Conservation (phyloP, 2,797 vertebrate species). For the Tenualosa ilisha region DNA sequence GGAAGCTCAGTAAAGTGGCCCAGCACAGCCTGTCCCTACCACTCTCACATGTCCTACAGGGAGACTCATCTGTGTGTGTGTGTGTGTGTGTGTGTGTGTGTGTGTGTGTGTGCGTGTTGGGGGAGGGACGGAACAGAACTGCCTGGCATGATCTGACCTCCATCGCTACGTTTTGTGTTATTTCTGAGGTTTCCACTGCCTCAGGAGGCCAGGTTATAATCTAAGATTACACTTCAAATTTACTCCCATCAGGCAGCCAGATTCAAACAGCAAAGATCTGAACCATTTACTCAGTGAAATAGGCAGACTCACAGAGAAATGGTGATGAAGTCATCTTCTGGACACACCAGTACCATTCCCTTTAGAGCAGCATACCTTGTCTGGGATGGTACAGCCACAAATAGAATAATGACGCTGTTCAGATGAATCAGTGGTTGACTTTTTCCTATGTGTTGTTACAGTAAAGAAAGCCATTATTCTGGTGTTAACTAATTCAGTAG, state of each 20-base stretch:
- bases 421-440: background rate
- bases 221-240: constrained; percentile 5
- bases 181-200: background rate
- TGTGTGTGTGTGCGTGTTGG: constrained; percentile 11
- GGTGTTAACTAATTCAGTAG: background rate
- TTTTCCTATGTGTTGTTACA: background rate
- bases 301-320: background rate
- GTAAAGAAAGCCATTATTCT: background rate
- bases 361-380: background rate
- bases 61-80: background rate
- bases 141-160: background rate
- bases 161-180: background rate
- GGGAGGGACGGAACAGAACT: no score
- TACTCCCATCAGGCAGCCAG: background rate
- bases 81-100: constrained; percentile 17
- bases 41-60: background rate
- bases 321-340: background rate
- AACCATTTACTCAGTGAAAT: background rate
- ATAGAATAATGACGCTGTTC: background rate
- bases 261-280: background rate
- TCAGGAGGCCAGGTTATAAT: background rate
- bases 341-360: background rate
- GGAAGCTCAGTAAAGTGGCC: background rate
- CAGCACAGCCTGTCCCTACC: background rate
- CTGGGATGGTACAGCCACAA: background rate